Percentiles rank a stretch among this genome's conserved stretches.
Conservation (phyloP, 2,797 vertebrate genomes). For the Ptychobarbus kaznakovi region DNA sequence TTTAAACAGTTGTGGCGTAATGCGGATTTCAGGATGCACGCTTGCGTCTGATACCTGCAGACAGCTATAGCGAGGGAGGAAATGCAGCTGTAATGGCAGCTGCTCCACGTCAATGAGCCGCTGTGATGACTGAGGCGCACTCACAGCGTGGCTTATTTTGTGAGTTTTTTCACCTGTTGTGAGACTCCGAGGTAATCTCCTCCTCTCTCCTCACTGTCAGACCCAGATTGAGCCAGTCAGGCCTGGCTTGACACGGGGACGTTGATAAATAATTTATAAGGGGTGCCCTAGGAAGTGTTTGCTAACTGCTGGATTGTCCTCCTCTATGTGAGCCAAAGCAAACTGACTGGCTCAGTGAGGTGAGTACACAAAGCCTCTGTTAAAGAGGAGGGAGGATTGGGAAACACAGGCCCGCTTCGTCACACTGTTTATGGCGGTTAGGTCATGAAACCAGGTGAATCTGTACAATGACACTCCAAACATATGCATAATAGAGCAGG, state of each 20-base stretch:
- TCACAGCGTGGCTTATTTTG: slow-evolving; percentile 40
- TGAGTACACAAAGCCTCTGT: slow-evolving; percentile 57
- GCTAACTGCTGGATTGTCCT: slow-evolving; percentile 69
- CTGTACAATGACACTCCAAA: not conserved
- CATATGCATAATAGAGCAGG: not conserved
- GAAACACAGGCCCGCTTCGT: slow-evolving; percentile 47
- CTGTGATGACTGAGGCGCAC: slow-evolving; percentile 20
- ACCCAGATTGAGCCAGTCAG: slow-evolving; percentile 47
- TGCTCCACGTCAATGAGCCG: slow-evolving; percentile 39
- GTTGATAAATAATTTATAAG: slow-evolving; percentile 67
- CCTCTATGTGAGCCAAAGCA: slow-evolving; percentile 66
- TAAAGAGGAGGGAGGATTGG: slow-evolving; percentile 62
- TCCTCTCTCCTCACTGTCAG: slow-evolving; percentile 8
- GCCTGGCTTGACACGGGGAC: slow-evolving; percentile 38
- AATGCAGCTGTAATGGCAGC: slow-evolving; percentile 39
- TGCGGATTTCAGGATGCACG: slow-evolving; percentile 67
- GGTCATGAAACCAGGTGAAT: slow-evolving; percentile 22
- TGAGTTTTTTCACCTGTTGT: slow-evolving; percentile 52
- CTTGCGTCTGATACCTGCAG: slow-evolving; percentile 48
- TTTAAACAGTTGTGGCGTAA: slow-evolving; percentile 66
- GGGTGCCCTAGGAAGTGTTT: slow-evolving; percentile 70
- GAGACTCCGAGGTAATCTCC: slow-evolving; percentile 27
- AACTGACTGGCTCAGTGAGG: slow-evolving; percentile 57
- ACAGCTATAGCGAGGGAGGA: slow-evolving; percentile 41
- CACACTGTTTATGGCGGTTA: slow-evolving; percentile 22